Evolutionary conservation across 2,888 invertebrate species (phyloP).

Genomic region (Parnassius mnemosyne): DNA sequence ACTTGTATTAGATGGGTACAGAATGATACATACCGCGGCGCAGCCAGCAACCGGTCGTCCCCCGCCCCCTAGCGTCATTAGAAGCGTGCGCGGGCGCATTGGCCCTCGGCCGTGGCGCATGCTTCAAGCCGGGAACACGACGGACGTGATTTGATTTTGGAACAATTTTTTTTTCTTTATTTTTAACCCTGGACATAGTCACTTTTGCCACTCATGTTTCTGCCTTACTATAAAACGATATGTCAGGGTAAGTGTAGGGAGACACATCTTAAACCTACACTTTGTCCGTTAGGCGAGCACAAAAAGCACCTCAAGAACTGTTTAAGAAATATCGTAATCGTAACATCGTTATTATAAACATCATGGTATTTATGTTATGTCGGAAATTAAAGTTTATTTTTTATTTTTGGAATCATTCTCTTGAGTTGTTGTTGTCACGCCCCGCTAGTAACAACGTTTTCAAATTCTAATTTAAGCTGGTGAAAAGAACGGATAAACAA

Average conservation of each 20-base stretch:
- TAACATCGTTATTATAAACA: too few species aligned
- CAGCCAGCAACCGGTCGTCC: constrained; percentile 58
- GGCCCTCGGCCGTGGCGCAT: constrained; percentile 61
- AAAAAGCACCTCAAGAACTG: too few species aligned
- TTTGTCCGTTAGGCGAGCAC: too few species aligned
- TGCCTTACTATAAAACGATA: constrained; percentile 9
- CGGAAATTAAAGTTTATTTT: too few species aligned
- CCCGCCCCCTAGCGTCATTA: constrained; percentile 62
- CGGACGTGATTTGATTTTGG: constrained; percentile 52
- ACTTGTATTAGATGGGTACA: constrained; percentile 8
- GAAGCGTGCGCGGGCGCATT: constrained; percentile 75
- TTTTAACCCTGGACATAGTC: constrained; percentile 18
- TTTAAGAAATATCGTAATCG: too few species aligned
- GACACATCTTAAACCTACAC: too few species aligned
- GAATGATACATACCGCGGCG: constrained; percentile 50
- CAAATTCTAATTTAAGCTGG: constrained; percentile 1
- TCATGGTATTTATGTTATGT: neutral
- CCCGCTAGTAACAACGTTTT: too few species aligned
- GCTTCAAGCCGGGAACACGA: constrained; percentile 52
- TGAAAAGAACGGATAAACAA: constrained; percentile 1
- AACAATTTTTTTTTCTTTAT: constrained; percentile 31
- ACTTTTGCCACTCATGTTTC: constrained; percentile 20
- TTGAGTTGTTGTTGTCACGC: too few species aligned
- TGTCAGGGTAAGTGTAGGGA: neutral
- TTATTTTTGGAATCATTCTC: too few species aligned